Conservation (phyloP, 2,797 vertebrate genomes). For the Buphagus erythrorhynchus region DNA sequence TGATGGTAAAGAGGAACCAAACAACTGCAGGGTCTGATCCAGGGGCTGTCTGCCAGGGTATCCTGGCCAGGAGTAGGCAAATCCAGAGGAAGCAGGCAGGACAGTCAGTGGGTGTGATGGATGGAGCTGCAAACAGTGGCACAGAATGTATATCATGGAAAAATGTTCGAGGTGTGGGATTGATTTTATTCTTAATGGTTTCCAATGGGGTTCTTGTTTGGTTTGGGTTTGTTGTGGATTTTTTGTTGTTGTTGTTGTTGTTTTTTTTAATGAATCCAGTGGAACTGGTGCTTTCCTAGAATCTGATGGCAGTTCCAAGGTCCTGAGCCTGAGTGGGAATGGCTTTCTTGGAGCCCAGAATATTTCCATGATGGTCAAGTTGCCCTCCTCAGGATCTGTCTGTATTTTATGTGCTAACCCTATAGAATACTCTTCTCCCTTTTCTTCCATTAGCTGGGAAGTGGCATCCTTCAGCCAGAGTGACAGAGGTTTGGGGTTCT, state of each 20-base stretch:
- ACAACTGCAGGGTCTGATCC: background rate
- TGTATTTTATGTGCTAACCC: background rate
- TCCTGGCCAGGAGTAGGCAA: background rate
- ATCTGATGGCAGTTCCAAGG: background rate
- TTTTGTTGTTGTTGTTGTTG: no score
- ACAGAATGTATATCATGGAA: background rate
- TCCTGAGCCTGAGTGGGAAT: background rate
- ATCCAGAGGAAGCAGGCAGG: background rate
- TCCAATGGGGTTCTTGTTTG: background rate
- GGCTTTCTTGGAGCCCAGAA: background rate
- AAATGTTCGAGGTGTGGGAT: fast-evolving
- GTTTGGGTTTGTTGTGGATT: background rate
- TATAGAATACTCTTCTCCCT: background rate
- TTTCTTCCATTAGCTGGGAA: background rate
- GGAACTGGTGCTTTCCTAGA: background rate
- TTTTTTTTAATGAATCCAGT: background rate
- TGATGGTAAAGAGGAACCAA: background rate
- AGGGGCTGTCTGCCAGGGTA: background rate
- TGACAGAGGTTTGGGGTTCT: background rate
- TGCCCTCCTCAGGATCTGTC: fast-evolving
- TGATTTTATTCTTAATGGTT: background rate
- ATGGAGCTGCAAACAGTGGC: background rate
- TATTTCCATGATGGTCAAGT: fast-evolving
- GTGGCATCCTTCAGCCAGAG: background rate
- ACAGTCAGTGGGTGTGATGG: fast-evolving